Base-by-base conservation (phyloP, 2,888 invertebrate species). In the Ophraella communa region DNA sequence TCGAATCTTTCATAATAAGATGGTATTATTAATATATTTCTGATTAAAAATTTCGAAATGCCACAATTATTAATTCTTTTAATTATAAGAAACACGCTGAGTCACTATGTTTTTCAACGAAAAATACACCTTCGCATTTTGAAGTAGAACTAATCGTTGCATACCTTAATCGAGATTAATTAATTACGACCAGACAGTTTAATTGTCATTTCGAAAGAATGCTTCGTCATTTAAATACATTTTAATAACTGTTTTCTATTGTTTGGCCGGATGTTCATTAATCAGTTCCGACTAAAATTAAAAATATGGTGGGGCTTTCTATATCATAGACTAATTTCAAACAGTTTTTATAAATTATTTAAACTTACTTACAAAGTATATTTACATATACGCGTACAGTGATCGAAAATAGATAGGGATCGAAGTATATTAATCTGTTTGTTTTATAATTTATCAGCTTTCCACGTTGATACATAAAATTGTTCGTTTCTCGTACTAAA, bases 161-260 rank as follows among this genome's bases (percentile, higher is more conserved):
- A 45, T 59, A 59, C 62, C 62, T 66, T 66, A 66, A 62, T 66
- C 59, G 52, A 58, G 51, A 66, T 59, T 66, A 62, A 66, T 66
- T 62, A 62, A 62, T 66, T 62, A 65, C 62, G n/a, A 20, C 58
- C 62, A 58, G 65, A 65, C 62, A 65, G 49, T 65, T 65, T 62
- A 65, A 65, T 65, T 65, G 65, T 65, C 65, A 54, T 58, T 62
- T 58, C 39, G 55, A 54, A 62, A 30, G 58, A 44, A 58, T 49
- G 65, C 54, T 55, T 54, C 58, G 62, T 56, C 61, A 52, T 65
- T 52, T 61, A 65, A 60, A 61, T 65, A 61, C 56, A 44, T 60
- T 55, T 65, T 65, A 65, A 65, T 65, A 65, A 65, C 64, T 64
- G 64, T 64, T 59, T 55, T 51, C 53, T 51, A 59, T 64, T 64